Percentiles rank a stretch among this genome's conserved stretches.
Evolutionary conservation across 1,140 invertebrate genomes (phyloP).

Genomic region (Ceratitis capitata): DNA sequence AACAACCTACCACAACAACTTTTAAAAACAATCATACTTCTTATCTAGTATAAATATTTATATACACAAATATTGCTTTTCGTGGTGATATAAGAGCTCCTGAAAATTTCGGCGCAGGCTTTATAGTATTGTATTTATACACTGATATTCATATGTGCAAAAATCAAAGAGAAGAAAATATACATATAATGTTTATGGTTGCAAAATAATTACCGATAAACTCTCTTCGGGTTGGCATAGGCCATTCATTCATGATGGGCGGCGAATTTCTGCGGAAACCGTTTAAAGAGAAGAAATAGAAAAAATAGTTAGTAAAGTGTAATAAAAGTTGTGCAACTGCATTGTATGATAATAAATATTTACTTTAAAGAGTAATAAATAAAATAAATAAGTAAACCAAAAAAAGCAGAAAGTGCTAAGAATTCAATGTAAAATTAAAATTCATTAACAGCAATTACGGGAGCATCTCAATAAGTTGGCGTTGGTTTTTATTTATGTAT

Average conservation of each 20-base stretch:
- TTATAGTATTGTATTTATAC: no score
- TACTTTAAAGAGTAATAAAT: neutral
- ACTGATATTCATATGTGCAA: no score
- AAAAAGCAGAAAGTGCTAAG: neutral
- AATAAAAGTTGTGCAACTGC: neutral
- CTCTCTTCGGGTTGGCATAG: conserved; percentile 71
- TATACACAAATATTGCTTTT: no score
- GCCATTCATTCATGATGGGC: conserved; percentile 71
- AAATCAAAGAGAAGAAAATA: no score
- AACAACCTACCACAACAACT: no score
- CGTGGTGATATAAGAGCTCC: no score
- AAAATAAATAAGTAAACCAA: no score
- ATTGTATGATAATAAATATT: neutral
- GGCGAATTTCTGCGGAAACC: conserved; percentile 64
- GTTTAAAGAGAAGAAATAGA: neutral
- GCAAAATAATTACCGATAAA: conserved; percentile 67
- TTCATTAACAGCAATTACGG: neutral
- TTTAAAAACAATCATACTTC: no score
- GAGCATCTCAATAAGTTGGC: no score
- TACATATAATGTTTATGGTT: no score
- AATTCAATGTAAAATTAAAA: neutral
- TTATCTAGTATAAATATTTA: no score
- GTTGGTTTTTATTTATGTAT: neutral
- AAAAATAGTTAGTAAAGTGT: neutral
- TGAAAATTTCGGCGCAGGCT: no score